Base-by-base conservation (phyloP, 2,888 invertebrate genomes). In the Imbricaverruca yamaguchii region DNA sequence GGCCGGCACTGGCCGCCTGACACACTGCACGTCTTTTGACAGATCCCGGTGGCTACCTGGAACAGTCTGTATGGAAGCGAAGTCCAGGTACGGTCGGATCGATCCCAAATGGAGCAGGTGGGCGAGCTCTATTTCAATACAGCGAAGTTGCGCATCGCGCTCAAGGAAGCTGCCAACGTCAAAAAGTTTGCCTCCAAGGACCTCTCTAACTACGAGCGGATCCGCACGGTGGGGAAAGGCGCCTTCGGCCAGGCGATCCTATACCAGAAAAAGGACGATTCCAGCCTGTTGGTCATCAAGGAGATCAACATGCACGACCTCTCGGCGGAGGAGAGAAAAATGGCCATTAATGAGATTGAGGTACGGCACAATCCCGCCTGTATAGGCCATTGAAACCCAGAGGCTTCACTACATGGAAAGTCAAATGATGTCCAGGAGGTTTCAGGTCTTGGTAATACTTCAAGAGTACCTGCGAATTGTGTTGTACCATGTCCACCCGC, bases 231-330 rank as follows among this genome's bases (percentile, higher is more conserved):
- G 65, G 91, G 91, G 74, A 91, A 91, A 89, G 91, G 91, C 15
- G 92, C 93, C 0, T 93, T 92, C 87, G 93, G 93, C 9, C 91
- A 91, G 18, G 93, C 93, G 11, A 89, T 92, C 1, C 86, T 93
- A 21, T 93, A 92, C 86, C 88, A 90, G 56, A 89, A 91, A 80
- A 89, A 90, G 83, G 88, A 89, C 63, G 92, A 92, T 85, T 91
- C 91, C 80, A 89, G 89, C 82, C 86, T 91, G 67, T 92, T 93
- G 25, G 92, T 93, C 7, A 90, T 93, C 81, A 93, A 93, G 85
- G 92, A 93, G 86, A 91, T 93, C 80, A 91, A 92, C 86, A 89
- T 92, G 87, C 89, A 90, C 84, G 92, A 93, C 84, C 86, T 93
- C 83, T 90, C 90, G n/a, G 90, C 90, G 0, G 86, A 89, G 0